Evolutionary conservation across 1,140 invertebrate genomes (phyloP), one percentile per base, ranked within the genome.

Genomic region (Ooceraea biroi): DNA sequence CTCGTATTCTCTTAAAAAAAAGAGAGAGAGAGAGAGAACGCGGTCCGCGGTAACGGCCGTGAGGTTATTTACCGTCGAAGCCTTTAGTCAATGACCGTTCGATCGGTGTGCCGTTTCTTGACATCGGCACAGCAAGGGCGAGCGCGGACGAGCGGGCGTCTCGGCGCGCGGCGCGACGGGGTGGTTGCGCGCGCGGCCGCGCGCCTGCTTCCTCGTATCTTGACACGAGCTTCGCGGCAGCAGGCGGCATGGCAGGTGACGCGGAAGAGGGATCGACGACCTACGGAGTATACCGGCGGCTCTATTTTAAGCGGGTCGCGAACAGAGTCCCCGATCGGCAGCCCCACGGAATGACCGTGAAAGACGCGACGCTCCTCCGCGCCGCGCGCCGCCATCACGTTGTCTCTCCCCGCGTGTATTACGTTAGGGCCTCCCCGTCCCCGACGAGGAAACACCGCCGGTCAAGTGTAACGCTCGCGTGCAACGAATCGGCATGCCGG

Each of bases 241-340:
- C 69, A 76, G 71, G 60, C 78, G 66, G 83, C 55, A 78, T 83
- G 83, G 86, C 87, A 89, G 88, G 88, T 88, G 87, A 89, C 76
- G 84, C 88, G 88, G 87, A 89, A 89, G 88, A 88, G 86, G 73
- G 89, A 90, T 88, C 89, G 86, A 86, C 74, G 89, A 90, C 88
- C 88, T 77, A 86, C 85, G 52, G 72, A 87, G 68, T 84, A 84
- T 74, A 84, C 86, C 36, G 82, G 65, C 68, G 86, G 55, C 84
- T 90, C 80, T 89, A 90, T 89, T 90, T 87, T 85, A 83, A 90
- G 87, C 83, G 52, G 65, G 83, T 85, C 76, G 87, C 77, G 76
- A 84, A 60, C 71, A 77, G 69, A 76, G 74, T 74, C 58, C 78
- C 48, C 72, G 86, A 86, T 86, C 66, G 52, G 36, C 65, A 61